Percentiles rank a stretch among this genome's conserved stretches.
phyloP scores from a whole-genome alignment of 2,888 invertebrate species.

The Folsomia manolachei region DNA sequence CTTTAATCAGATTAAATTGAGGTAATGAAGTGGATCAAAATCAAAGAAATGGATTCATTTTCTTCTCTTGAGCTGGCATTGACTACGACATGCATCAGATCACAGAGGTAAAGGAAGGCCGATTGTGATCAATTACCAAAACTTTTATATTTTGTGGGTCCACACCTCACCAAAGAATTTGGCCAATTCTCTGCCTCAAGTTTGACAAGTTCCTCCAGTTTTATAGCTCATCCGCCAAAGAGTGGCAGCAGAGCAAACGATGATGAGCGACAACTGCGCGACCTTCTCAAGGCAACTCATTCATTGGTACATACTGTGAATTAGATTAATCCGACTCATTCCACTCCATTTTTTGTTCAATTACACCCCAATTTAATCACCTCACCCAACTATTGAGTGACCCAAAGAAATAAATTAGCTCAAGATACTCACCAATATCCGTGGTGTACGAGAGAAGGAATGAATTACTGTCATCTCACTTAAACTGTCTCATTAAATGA shows the following conservation, averaged over 20 bases:
- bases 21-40: slow-evolving; percentile 1
- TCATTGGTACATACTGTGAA: too few relatives aligned
- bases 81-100: neutral
- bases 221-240: too few relatives aligned
- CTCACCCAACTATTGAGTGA: too few relatives aligned
- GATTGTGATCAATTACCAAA: neutral
- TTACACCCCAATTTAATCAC: neutral
- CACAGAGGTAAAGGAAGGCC: neutral
- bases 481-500: neutral
- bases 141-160: neutral
- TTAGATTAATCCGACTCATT: neutral
- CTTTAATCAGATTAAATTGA: neutral
- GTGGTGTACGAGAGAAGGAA: too few relatives aligned
- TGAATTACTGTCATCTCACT: too few relatives aligned
- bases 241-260: neutral
- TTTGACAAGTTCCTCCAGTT: neutral
- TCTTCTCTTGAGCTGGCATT: neutral
- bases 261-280: neutral
- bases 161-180: neutral
- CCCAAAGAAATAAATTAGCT: too few relatives aligned
- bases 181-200: neutral
- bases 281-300: neutral
- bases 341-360: neutral
- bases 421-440: too few relatives aligned
- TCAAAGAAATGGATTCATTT: neutral